Evolutionary conservation across 2,113 vertebrate species (phyloP), one percentile per base, ranked within the genome.

Genomic region (Pardalotus punctatus): DNA sequence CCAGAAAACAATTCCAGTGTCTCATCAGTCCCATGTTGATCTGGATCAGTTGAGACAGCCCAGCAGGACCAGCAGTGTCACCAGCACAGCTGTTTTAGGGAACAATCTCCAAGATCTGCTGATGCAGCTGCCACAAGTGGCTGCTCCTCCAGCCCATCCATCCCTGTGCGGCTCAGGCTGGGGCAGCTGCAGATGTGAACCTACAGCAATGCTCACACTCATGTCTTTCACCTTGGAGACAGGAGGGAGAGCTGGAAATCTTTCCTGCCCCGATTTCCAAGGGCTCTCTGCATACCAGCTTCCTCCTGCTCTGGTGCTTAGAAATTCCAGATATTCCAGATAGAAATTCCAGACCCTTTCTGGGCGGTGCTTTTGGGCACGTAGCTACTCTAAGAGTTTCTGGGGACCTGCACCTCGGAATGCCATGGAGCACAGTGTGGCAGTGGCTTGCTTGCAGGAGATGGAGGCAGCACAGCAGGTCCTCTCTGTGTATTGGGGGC

Each of bases 41-140:
- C 16, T 82, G 66, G 35, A 40, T 66, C 19, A 33, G 45, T 5
- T 0, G 0, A 51, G 40, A 40, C 2, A 82, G 19, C 16, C 36
- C 43, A 33, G 12, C 14, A 62, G 50, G 58, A 40, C 7, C 47
- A 71, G 48, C 20, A 64, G 0, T 0, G 31, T 60, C 66, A 67
- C 21, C 21, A 72, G 33, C 29, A 38, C 6, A 4, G 29, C 53
- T 40, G 3, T 0, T 62, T 79, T 42, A 54, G 53, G 45, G 25
- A 50, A 5, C 25, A 40, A 2, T 21, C 19, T 19, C 42, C 28
- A 33, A 54, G 18, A 62, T 11, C 9, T 48, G 19, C 28, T 29
- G 45, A 24, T 50, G 45, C 6, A 31, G 31, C 12, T 71, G 25
- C 12, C 11, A 19, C 17, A 2, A 2, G 15, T 28, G n/a, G n/a